Evolutionary conservation across 2,797 vertebrate genomes (phyloP).

Genomic region (Siniperca undulata): DNA sequence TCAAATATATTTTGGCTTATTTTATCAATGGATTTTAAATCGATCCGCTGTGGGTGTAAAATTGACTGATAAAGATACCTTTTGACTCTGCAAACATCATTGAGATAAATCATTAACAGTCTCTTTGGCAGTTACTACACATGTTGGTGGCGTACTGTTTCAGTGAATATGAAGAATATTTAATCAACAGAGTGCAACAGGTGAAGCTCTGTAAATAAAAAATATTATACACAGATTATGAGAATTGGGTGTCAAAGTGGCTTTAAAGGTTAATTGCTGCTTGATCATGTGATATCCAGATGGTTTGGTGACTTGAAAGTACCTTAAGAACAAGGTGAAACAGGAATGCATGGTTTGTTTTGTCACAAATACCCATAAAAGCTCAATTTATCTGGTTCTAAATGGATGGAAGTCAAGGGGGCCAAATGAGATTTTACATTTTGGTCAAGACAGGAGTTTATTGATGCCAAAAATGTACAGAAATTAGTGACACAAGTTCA

Average conservation of each 20-base stretch:
- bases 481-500: background rate
- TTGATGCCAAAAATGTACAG: constrained; percentile 1
- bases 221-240: background rate
- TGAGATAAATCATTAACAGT: constrained; percentile 51
- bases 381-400: background rate
- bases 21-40: constrained; percentile 44
- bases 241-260: background rate
- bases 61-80: constrained; percentile 45
- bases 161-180: constrained; percentile 9
- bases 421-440: background rate
- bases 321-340: background rate
- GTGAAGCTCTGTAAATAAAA: background rate
- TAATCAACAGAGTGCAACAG: constrained; percentile 5
- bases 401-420: background rate
- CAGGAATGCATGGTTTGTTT: background rate
- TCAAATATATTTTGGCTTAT: constrained; percentile 28
- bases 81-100: constrained; percentile 42
- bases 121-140: constrained; percentile 1
- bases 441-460: background rate
- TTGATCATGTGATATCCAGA: constrained; percentile 3
- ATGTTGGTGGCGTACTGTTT: background rate
- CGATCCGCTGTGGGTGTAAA: constrained; percentile 14
- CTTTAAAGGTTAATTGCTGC: constrained; percentile 3
- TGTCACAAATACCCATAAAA: background rate
- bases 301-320: constrained; percentile 2